Percentiles rank a stretch among this genome's conserved stretches.
Conservation (phyloP, 2,113 vertebrate species). For the Sprattus sprattus region DNA sequence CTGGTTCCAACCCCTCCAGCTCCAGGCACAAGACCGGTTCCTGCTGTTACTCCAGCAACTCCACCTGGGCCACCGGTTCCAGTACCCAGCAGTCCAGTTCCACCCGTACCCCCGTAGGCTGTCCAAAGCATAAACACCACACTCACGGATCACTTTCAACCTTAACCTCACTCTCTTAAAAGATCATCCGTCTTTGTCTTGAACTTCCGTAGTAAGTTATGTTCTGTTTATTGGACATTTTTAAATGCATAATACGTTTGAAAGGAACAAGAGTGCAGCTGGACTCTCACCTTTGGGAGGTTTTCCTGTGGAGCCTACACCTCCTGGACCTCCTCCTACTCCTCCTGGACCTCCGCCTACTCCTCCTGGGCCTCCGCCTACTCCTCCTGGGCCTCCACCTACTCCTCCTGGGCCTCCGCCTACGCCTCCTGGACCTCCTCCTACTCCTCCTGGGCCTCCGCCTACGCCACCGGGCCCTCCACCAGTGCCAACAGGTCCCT, state of each 20-base stretch:
- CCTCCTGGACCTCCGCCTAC: slow-evolving; percentile 52
- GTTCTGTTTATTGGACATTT: not conserved
- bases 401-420: slow-evolving; percentile 39
- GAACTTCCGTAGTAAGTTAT: too few species aligned
- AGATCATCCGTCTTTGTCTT: not conserved
- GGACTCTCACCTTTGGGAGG: slow-evolving; percentile 42
- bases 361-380: slow-evolving; percentile 43
- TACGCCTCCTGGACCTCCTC: slow-evolving; percentile 49
- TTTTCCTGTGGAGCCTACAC: slow-evolving; percentile 39
- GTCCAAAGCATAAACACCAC: not conserved
- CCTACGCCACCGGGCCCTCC: slow-evolving; percentile 28
- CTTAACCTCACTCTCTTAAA: not conserved
- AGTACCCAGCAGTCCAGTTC: not conserved
- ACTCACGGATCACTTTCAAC: too few species aligned
- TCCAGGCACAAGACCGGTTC: slow-evolving; percentile 40
- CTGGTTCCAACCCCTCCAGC: slow-evolving; percentile 47
- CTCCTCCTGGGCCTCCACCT: slow-evolving; percentile 44
- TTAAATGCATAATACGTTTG: not conserved
- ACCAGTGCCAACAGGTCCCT: slow-evolving; percentile 11
- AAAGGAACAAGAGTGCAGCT: too few species aligned
- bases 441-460: slow-evolving; percentile 44
- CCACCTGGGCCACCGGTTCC: slow-evolving; percentile 30
- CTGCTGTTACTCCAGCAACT: slow-evolving; percentile 30
- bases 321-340: slow-evolving; percentile 42
- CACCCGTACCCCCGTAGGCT: slow-evolving; percentile 37